A percentile compares a stretch with the other conserved stretches of the same genome.
Evolutionary conservation across 2,888 invertebrate genomes (phyloP).

Genomic region (Aphodius sticticus): DNA sequence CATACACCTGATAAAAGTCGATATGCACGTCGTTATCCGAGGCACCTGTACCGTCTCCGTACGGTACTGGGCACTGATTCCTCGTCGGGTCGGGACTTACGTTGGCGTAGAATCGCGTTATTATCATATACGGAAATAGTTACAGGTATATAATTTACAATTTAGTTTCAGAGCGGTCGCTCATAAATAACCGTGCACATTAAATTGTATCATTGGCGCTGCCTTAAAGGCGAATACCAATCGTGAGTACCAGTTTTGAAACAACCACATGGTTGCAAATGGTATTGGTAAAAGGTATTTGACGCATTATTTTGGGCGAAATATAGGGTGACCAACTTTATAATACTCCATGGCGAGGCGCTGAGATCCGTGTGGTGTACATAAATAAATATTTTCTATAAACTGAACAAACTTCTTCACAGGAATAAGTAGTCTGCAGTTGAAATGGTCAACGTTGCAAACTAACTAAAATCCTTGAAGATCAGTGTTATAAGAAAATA

Average conservation of each 20-base stretch:
- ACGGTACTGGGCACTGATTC: conserved; percentile 18
- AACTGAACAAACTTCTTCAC: too few species aligned
- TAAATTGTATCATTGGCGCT: conserved; percentile 31
- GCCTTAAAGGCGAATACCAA: neutral
- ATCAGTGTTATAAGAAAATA: too few species aligned
- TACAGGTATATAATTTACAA: conserved; percentile 29
- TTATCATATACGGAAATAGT: conserved; percentile 32
- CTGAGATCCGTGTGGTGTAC: too few species aligned
- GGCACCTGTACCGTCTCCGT: conserved; percentile 16
- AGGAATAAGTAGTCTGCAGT: too few species aligned
- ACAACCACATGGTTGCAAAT: neutral
- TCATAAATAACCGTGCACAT: conserved; percentile 32
- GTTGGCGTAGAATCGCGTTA: conserved; percentile 29
- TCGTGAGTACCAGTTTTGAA: neutral
- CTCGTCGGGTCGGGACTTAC: conserved; percentile 10
- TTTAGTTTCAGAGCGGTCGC: conserved; percentile 28
- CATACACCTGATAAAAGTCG: neutral
- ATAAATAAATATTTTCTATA: too few species aligned
- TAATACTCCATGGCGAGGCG: too few species aligned
- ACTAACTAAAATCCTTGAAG: too few species aligned
- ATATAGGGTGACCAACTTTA: too few species aligned
- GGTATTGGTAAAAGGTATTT: too few species aligned
- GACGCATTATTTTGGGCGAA: too few species aligned
- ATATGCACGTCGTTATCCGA: conserved; percentile 7
- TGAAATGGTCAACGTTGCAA: too few species aligned